Evolutionary conservation across 2,797 vertebrate genomes (phyloP).

Genomic region (Nyctalus aviator): DNA sequence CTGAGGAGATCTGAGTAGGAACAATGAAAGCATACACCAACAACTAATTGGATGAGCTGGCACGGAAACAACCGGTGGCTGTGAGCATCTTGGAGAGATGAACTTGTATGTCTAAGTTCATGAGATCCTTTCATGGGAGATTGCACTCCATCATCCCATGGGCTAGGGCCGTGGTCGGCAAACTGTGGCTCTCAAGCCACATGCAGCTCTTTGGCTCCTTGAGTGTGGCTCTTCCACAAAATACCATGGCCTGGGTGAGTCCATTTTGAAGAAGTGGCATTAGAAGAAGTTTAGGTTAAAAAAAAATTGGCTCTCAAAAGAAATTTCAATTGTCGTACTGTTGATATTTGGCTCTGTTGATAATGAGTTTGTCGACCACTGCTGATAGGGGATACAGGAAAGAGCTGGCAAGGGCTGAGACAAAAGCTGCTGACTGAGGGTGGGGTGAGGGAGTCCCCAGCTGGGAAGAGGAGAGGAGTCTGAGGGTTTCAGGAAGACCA

Average conservation of each 20-base stretch:
- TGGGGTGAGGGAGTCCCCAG: not conserved
- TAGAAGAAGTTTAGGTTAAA: too few relatives aligned
- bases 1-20: not conserved
- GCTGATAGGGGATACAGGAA: not conserved
- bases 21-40: not conserved
- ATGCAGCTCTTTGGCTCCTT: too few relatives aligned
- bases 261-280: too few relatives aligned
- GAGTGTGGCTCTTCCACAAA: too few relatives aligned
- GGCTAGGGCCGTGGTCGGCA: too few relatives aligned
- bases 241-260: too few relatives aligned
- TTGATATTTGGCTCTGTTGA: too few relatives aligned
- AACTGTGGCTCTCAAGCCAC: too few relatives aligned
- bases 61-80: not conserved
- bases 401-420: not conserved
- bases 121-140: not conserved
- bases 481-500: not conserved
- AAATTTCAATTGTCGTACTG: too few relatives aligned
- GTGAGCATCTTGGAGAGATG: not conserved
- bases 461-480: not conserved
- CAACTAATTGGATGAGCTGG: not conserved
- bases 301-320: too few relatives aligned
- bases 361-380: too few relatives aligned
- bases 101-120: not conserved
- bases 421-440: not conserved
- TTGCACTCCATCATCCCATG: not conserved